Conservation (phyloP, 2,113 vertebrate genomes). For the zebrafish (Danio rerio) region GRCz12tu NC_133195.1:33724001-33724500, state of each 20-base stretch:
- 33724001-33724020: conserved; percentile 12
- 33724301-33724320: too few relatives aligned
- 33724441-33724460: neutral
- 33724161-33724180: too few relatives aligned
- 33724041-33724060: neutral
- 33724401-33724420: neutral
- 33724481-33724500: neutral
- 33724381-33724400: neutral
- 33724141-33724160: too few relatives aligned
- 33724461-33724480: neutral
- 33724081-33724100: neutral
- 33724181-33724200: too few relatives aligned
- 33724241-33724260: too few relatives aligned
- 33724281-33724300: too few relatives aligned
- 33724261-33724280: too few relatives aligned
- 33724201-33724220: too few relatives aligned
- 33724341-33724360: neutral
- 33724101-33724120: neutral
- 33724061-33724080: neutral
- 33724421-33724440: neutral
- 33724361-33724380: conserved; percentile 9
- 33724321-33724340: neutral
- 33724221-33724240: too few relatives aligned
- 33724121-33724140: neutral
- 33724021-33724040: neutral